phyloP scores from a whole-genome alignment of 2,113 vertebrate species.

The Thamnaconus septentrionalis region DNA sequence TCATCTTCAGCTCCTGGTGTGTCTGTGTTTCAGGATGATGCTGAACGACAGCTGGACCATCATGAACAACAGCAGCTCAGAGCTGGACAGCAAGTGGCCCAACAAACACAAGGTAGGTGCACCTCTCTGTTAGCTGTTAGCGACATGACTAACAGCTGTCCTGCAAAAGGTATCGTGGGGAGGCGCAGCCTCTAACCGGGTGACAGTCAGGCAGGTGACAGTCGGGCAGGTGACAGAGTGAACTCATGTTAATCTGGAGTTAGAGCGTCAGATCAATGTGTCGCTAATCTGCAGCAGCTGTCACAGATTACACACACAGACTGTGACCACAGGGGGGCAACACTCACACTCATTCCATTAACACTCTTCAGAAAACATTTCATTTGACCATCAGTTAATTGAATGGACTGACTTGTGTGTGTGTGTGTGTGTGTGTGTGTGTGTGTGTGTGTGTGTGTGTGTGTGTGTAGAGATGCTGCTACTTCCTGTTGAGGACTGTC shows the following conservation, averaged over 20 bases:
- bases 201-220: too few relatives aligned
- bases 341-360: too few relatives aligned
- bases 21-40: constrained; percentile 53
- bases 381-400: too few relatives aligned
- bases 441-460: constrained; percentile 24
- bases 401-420: not conserved
- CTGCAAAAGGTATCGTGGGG: too few relatives aligned
- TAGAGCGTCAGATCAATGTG: constrained; percentile 37
- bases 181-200: too few relatives aligned
- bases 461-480: constrained; percentile 49
- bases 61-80: constrained; percentile 67
- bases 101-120: constrained; percentile 30
- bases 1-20: not conserved
- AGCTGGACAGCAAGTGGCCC: constrained; percentile 44
- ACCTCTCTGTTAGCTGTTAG: too few relatives aligned
- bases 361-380: too few relatives aligned
- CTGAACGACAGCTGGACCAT: constrained; percentile 61
- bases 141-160: too few relatives aligned
- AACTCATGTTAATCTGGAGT: constrained; percentile 47
- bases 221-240: too few relatives aligned
- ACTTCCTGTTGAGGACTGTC: constrained; percentile 36
- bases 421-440: constrained; percentile 18
- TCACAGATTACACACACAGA: not conserved
- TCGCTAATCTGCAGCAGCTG: constrained; percentile 55
- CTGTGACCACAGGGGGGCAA: not conserved